Base-by-base conservation (phyloP, 2,113 vertebrate species). In the Rynchops niger region DNA sequence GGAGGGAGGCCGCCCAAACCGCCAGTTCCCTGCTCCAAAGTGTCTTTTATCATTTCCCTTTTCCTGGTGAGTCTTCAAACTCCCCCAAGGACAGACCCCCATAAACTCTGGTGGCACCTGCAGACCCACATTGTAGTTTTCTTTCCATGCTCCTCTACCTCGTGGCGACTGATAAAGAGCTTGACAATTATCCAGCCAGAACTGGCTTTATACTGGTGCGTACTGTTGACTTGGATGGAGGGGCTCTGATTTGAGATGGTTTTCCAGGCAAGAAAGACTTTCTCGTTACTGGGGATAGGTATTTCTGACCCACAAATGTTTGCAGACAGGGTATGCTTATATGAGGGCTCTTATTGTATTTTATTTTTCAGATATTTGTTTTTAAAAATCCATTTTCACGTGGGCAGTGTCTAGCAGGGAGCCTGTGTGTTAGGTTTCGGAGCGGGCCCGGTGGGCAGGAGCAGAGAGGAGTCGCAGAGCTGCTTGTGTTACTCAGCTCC, bases 181-280 rank as follows among this genome's bases (percentile, higher is more conserved):
- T 77, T 26, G 40, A 2, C 5, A 6, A 2, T 15, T 42, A 5
- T 11, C 52, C 38, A 9, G 0, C 23, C 10, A 7, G 2, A 45
- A 30, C 61, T 38, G 69, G 43, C 66, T 49, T 84, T 22, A 0
- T 63, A 65, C 43, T 40, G 50, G 61, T 74, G 55, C 5, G 1
- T 14, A 4, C 19, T 0, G 1, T 4, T 21, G 61, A 40, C 43
- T 30, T 5, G 14, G 11, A 1, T 26, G 76, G 47, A 9, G 21
- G 13, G 6, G 49, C 18, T 47, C 71, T 30, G 11, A 4, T 9
- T 11, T 22, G 32, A n/a, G 42, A 47, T 10, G 62, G 6, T n/a
- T 81, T 73, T 72, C 49, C 32, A 34, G 52, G 59, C 36, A 27
- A 27, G 50, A 47, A 30, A 36, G 42, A 9, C 32, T 18, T 25